Evolutionary conservation across 2,113 vertebrate species (phyloP).

Genomic region (Aegotheles bennettii): DNA sequence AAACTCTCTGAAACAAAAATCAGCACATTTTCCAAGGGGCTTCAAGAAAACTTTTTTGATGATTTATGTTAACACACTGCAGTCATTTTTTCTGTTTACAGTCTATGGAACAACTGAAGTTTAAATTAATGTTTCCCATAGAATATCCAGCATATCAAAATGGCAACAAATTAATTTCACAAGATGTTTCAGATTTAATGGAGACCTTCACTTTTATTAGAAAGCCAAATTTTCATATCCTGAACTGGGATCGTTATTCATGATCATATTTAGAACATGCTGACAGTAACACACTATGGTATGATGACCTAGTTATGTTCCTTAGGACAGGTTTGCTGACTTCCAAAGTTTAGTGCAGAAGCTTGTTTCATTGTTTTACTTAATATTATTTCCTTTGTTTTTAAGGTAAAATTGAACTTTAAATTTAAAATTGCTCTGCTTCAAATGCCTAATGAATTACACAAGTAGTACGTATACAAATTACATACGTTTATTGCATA

Average conservation of each 20-base stretch:
- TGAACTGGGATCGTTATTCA: neutral
- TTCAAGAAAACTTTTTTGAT: conserved; percentile 5
- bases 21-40: conserved; percentile 12
- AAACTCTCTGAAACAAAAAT: neutral
- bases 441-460: neutral
- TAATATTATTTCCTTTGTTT: neutral
- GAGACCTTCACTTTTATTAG: neutral
- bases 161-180: neutral
- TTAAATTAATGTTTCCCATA: neutral
- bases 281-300: neutral
- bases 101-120: neutral
- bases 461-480: neutral
- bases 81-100: neutral
- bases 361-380: neutral
- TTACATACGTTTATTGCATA: conserved; percentile 20
- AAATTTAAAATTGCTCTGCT: neutral
- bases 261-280: neutral
- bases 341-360: neutral
- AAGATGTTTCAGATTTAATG: neutral
- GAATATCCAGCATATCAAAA: conserved; percentile 37
- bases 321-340: neutral
- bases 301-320: neutral
- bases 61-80: neutral
- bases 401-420: neutral
- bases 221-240: neutral